Evolutionary conservation across 2,113 vertebrate species (phyloP).

Genomic region (Falcunculus frontatus): DNA sequence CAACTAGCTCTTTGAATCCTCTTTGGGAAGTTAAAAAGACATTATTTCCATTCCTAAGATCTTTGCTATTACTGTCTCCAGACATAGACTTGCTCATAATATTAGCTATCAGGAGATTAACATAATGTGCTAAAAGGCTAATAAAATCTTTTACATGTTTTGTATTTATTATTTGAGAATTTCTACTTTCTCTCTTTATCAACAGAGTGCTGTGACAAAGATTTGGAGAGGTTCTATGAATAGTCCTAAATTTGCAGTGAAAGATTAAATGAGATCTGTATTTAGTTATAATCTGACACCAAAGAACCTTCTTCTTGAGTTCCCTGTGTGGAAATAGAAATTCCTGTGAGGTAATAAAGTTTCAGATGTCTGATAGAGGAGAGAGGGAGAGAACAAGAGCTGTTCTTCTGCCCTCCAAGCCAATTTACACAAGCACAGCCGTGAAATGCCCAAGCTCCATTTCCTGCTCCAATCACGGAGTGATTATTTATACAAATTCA

Average conservation of each 20-base stretch:
- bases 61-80: background rate
- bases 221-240: background rate
- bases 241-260: background rate
- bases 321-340: background rate
- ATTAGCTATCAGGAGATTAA: constrained; percentile 4
- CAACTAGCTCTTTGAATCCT: background rate
- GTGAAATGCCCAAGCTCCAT: background rate
- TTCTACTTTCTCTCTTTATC: background rate
- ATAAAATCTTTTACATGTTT: background rate
- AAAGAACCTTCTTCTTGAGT: background rate
- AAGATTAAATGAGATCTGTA: background rate
- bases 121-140: background rate
- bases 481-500: background rate
- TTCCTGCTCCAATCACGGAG: background rate
- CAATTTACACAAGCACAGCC: background rate
- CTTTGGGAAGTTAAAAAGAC: background rate
- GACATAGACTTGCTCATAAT: background rate
- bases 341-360: background rate
- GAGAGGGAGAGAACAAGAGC: background rate
- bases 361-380: background rate
- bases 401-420: background rate
- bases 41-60: constrained; percentile 9
- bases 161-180: constrained; percentile 3
- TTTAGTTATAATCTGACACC: background rate
- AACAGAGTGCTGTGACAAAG: background rate